These are phyloP conservation scores for Mya arenaria DNA, from an alignment of 1,140 invertebrate genomes.

Conservation along the genomic window DNA sequence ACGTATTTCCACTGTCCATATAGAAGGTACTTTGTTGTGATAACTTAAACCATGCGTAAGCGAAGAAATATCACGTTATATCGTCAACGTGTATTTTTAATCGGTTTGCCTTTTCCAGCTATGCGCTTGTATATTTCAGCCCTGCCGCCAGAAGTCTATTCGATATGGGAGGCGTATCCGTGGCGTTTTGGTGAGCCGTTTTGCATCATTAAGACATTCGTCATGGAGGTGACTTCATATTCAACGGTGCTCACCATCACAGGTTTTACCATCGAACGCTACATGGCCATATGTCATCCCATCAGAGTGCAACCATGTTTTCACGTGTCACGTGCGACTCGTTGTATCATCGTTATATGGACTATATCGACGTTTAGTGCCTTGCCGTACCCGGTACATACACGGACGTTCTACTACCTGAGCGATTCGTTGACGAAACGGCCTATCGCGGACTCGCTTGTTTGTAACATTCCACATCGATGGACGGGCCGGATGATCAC, in stretches of 20 bases:
- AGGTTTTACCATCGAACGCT: slow-evolving; percentile 96
- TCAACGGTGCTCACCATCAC: slow-evolving; percentile 96
- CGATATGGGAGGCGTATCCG: slow-evolving; percentile 93
- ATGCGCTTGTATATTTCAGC: too few species aligned
- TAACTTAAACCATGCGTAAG: too few species aligned
- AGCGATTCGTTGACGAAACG: slow-evolving; percentile 50
- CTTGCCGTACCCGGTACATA: slow-evolving; percentile 84
- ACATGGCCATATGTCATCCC: slow-evolving; percentile 96
- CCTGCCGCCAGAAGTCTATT: slow-evolving; percentile 88
- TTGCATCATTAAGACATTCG: slow-evolving; percentile 91
- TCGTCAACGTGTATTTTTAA: too few species aligned
- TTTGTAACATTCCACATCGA: slow-evolving; percentile 74
- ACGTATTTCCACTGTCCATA: too few species aligned
- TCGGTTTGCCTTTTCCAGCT: too few species aligned
- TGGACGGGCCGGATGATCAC: slow-evolving; percentile 67
- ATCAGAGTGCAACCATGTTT: slow-evolving; percentile 92
- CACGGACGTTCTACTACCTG: slow-evolving; percentile 69
- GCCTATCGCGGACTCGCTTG: slow-evolving; percentile 70
- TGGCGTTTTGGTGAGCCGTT: slow-evolving; percentile 93
- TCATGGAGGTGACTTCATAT: slow-evolving; percentile 95
- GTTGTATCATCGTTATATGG: slow-evolving; percentile 92
- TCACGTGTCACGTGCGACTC: slow-evolving; percentile 85
- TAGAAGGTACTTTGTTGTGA: too few species aligned
- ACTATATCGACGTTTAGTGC: slow-evolving; percentile 88
- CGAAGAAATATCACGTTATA: too few species aligned